Evolutionary conservation across 2,888 invertebrate genomes (phyloP), one percentile per base, ranked within the genome.

Genomic region (Ichneumon xanthorius): DNA sequence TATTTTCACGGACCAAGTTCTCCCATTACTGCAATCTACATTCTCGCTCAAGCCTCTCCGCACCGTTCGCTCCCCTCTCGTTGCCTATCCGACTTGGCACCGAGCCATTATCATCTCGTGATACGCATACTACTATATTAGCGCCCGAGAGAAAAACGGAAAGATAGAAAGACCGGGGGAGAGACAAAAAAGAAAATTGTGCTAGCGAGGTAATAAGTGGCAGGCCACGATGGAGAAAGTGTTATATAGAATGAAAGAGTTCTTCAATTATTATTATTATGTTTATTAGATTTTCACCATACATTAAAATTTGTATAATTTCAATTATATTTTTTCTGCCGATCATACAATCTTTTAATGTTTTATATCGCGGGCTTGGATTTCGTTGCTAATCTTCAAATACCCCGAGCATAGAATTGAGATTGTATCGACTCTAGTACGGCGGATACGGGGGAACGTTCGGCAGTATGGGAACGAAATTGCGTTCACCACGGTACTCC

Each of bases 71-170:
- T 75, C 55, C 80, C 80, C 67, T 67, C 77, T 40, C 71, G n/a
- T 61, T 30, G 40, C 63, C 79, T 71, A 19, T 22, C 11, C 58
- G 58, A 63, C 72, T 88, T 86, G 87, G 87, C 88, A 84, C 85
- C 86, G 87, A 83, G 88, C 89, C 88, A 88, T 89, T 90, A 88
- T 89, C 82, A 87, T 80, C 77, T 22, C 82, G 84, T 85, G 80
- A 86, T 82, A 89, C 80, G 86, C 86, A 81, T 71, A 67, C 76
- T 5, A 26, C 58, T 80, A 70, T 76, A 82, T 82, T 82, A 76
- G 84, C 84, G 63, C 65, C 67, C 33, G 53, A 40, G 63, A 73
- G 79, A 76, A 84, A 81, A 73, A 48, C 63, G 63, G 55, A 37
- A 76, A 53, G 80, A 68, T 65, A 58, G 67, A 63, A 78, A 67